phyloP scores from a whole-genome alignment of 2,797 vertebrate genomes.

The Poecile montanus region DNA sequence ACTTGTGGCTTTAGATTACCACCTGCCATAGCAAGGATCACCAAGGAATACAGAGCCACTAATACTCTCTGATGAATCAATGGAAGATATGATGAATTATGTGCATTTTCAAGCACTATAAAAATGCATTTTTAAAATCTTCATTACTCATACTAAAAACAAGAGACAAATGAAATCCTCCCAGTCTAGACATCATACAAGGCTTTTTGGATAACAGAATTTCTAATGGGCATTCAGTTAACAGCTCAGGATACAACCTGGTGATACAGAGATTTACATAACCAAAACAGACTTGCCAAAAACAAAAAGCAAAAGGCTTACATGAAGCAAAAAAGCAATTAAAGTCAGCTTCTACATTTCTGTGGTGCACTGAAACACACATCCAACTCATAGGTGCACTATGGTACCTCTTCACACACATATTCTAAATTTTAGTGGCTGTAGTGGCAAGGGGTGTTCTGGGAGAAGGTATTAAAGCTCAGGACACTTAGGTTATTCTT shows the following conservation, averaged over 20 bases:
- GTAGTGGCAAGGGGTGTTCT: background rate
- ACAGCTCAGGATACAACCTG: background rate
- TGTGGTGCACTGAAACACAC: background rate
- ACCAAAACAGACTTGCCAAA: background rate
- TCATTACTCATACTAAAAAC: background rate
- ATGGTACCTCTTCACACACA: background rate
- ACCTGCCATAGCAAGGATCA: background rate
- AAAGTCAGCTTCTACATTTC: background rate
- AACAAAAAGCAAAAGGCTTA: background rate
- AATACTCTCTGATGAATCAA: background rate
- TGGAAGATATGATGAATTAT: background rate
- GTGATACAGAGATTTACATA: background rate
- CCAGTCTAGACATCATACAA: background rate
- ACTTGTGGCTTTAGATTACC: background rate
- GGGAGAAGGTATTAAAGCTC: background rate
- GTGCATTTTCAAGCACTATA: background rate
- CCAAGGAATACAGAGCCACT: background rate
- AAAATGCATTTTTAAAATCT: background rate
- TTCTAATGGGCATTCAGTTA: background rate
- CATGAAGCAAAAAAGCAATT: background rate
- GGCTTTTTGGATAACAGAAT: background rate
- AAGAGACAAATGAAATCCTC: background rate
- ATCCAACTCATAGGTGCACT: background rate
- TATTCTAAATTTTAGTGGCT: background rate
- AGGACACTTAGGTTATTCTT: background rate